These are phyloP conservation scores for Aquatica leii DNA, from an alignment of 2,888 invertebrate genomes.

Conservation along the genomic window DNA sequence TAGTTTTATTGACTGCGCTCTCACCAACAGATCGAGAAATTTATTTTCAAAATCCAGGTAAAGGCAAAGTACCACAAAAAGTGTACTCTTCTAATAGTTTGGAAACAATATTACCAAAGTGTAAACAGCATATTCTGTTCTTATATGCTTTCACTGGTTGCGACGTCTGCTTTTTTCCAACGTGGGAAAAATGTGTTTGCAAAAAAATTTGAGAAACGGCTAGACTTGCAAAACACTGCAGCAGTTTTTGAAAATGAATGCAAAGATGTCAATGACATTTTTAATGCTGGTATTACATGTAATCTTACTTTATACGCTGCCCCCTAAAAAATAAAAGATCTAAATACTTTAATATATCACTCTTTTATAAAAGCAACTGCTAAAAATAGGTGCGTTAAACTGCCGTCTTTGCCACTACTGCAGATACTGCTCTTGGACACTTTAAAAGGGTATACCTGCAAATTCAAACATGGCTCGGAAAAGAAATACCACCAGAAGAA, in stretches of 20 bases:
- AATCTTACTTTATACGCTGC: too few relatives aligned
- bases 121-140: slow-evolving; percentile 2
- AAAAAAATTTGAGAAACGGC: not conserved
- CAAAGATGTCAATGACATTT: not conserved
- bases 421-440: not conserved
- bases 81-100: not conserved
- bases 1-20: slow-evolving; percentile 4
- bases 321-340: not conserved
- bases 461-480: not conserved
- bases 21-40: not conserved
- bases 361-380: not conserved
- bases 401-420: not conserved
- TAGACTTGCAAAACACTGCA: not conserved
- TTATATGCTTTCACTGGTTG: not conserved
- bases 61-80: not conserved
- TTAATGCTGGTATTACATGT: too few relatives aligned
- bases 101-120: not conserved
- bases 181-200: not conserved
- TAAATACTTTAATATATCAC: not conserved
- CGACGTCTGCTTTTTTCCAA: not conserved
- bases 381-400: not conserved
- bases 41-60: not conserved
- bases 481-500: not conserved
- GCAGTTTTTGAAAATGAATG: not conserved
- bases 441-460: not conserved